These are phyloP conservation scores for Meliscaeva auricollis DNA, from an alignment of 2,888 invertebrate species.

Conservation along the genomic window DNA sequence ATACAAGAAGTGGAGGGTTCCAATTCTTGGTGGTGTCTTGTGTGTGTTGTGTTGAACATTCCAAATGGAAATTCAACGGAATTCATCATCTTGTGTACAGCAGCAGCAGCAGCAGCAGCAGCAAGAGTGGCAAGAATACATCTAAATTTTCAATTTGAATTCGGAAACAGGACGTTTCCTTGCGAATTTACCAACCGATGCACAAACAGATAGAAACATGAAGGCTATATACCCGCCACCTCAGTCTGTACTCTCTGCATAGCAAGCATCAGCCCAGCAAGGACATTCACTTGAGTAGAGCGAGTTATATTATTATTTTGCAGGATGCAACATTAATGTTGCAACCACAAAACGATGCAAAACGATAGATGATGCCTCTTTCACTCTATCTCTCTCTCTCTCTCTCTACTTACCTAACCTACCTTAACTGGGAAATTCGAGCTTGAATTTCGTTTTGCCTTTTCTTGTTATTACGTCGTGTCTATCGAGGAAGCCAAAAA, in stretches of 20 bases:
- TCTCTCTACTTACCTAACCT: too few relatives aligned
- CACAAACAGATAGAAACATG: conserved; percentile 21
- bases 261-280: conserved; percentile 11
- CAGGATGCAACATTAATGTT: conserved; percentile 71
- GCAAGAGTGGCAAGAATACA: conserved; percentile 46
- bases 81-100: conserved; percentile 70
- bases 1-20: conserved; percentile 26
- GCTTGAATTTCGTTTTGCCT: conserved; percentile 61
- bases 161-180: conserved; percentile 74
- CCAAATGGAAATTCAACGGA: conserved; percentile 68
- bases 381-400: too few relatives aligned
- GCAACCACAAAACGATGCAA: conserved; percentile 67
- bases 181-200: conserved; percentile 40
- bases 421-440: conserved; percentile 48
- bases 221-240: too few relatives aligned
- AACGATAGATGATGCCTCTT: neutral
- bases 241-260: too few relatives aligned
- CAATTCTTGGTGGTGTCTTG: conserved; percentile 22
- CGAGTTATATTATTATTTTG: conserved; percentile 34
- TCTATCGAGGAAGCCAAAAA: conserved; percentile 41
- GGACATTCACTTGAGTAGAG: conserved; percentile 33
- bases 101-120: too few relatives aligned
- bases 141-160: conserved; percentile 76
- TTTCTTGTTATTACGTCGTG: conserved; percentile 60
- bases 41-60: conserved; percentile 43